Percentiles rank a stretch among this genome's conserved stretches.
Conservation (phyloP, 2,113 vertebrate species). For the Genyomyrus donnyi region DNA sequence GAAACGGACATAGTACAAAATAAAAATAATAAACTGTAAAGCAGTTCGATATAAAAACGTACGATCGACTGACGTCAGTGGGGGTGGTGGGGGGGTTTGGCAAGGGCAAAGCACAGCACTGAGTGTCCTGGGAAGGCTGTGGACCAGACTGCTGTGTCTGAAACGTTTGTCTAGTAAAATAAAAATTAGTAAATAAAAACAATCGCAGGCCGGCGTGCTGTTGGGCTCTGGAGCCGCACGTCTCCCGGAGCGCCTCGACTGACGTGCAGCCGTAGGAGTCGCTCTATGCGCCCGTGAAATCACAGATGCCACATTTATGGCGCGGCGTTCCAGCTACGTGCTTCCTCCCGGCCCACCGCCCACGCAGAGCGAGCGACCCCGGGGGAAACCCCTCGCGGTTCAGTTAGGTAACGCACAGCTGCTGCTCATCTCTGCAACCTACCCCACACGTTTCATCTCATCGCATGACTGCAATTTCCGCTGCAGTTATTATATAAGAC, state of each 20-base stretch:
- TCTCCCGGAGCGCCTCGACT: neutral
- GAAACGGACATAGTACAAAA: neutral
- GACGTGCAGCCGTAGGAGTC: neutral
- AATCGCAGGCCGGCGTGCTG: neutral
- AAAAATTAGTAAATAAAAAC: neutral
- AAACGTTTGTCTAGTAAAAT: neutral
- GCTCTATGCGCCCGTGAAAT: neutral
- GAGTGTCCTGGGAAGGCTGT: neutral
- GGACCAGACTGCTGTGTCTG: neutral
- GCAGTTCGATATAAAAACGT: neutral
- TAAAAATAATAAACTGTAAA: neutral
- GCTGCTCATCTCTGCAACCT: neutral
- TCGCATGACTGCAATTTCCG: neutral
- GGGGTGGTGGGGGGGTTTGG: neutral
- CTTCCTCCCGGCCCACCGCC: neutral
- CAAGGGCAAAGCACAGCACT: neutral
- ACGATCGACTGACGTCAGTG: neutral
- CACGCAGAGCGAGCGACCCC: neutral
- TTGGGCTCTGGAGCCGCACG: neutral
- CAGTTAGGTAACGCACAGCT: neutral
- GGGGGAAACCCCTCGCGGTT: neutral
- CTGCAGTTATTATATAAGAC: slow-evolving; percentile 1
- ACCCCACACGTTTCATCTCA: neutral
- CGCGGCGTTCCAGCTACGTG: neutral
- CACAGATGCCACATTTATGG: neutral